Conservation (phyloP, 2,888 invertebrate species). For the Shargacucullia verbasci region DNA sequence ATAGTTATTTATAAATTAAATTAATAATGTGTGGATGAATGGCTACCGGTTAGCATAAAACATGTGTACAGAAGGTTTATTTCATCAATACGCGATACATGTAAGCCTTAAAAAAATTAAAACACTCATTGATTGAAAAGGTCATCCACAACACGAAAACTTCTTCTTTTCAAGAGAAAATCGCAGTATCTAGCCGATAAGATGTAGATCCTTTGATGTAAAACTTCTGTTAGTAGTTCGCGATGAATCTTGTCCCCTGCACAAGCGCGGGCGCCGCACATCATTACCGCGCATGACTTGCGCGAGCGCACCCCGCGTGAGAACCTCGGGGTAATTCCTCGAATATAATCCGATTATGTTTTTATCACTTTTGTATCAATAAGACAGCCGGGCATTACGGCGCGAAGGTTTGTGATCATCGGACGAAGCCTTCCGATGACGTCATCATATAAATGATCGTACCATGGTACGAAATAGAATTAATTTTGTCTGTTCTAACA, state of each 20-base stretch:
- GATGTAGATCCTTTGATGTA: slow-evolving; percentile 23
- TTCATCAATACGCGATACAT: not conserved
- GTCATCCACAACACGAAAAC: too few relatives aligned
- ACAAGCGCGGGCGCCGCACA: slow-evolving; percentile 36
- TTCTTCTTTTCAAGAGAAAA: too few relatives aligned
- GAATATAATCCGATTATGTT: slow-evolving; percentile 66
- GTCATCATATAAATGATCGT: slow-evolving; percentile 2
- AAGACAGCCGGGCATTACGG: slow-evolving; percentile 40
- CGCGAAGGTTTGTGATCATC: not conserved
- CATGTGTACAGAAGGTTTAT: slow-evolving; percentile 3
- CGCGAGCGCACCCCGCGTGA: slow-evolving; percentile 50
- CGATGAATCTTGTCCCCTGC: slow-evolving; percentile 17
- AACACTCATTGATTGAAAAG: too few relatives aligned
- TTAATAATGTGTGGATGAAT: slow-evolving; percentile 51
- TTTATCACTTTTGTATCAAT: slow-evolving; percentile 50
- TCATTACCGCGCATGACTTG: slow-evolving; percentile 71
- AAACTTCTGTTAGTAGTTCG: slow-evolving; percentile 10
- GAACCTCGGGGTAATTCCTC: slow-evolving; percentile 50
- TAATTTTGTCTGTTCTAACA: not conserved
- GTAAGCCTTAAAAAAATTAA: too few relatives aligned
- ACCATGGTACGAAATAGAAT: not conserved
- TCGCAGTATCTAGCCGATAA: too few relatives aligned
- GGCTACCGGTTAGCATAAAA: slow-evolving; percentile 28
- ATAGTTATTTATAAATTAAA: slow-evolving; percentile 49
- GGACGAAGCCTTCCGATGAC: slow-evolving; percentile 5